Base-by-base conservation (phyloP, 2,888 invertebrate genomes). In the Actias luna region DNA sequence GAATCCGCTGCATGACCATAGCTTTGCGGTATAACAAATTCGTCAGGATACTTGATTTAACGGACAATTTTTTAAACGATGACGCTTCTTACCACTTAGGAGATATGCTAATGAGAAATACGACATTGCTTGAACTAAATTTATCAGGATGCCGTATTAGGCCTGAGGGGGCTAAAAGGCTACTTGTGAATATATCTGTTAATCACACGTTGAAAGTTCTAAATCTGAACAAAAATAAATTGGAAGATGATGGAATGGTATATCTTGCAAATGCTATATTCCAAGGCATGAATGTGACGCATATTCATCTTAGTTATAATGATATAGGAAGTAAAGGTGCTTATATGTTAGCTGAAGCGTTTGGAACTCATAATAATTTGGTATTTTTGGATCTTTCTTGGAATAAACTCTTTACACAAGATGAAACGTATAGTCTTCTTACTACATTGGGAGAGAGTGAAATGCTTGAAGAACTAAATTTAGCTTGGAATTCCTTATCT, bases 11-110 rank as follows among this genome's bases (percentile, higher is more conserved):
- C 0, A 90, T 91, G 84, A 74, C 81, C 1, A 67, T 75, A 33
- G 88, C 89, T 25, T 67, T 92, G 22, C 69, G 70, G 52, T 71
- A 74, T 42, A 92, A 92, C 67, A 81, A 66, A 67, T 67, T 55
- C 7, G 90, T 91, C 0, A 79, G 72, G 57, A 62, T 63, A 4
- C 64, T 91, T 0, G 74, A 83, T 62, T 74, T 91, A 12, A 84
- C 84, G 8, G 87, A 85, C 62, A 91, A 83, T 71, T 88, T 84
- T 66, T 75, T 91, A 3, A 80, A 71, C 39, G 63, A 73, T 22
- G 90, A 91, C 61, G 81, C 86, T 3, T 87, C 86, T 52, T 87
- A 72, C 62, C 90, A 91, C 77, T 73, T 91, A 62, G 81, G 87
- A 2, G 77, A 82, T 52, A 81, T 90, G 85, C 69, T 90, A 10